Conservation (phyloP, 2,113 vertebrate genomes). For the Hemichromis elongatus region DNA sequence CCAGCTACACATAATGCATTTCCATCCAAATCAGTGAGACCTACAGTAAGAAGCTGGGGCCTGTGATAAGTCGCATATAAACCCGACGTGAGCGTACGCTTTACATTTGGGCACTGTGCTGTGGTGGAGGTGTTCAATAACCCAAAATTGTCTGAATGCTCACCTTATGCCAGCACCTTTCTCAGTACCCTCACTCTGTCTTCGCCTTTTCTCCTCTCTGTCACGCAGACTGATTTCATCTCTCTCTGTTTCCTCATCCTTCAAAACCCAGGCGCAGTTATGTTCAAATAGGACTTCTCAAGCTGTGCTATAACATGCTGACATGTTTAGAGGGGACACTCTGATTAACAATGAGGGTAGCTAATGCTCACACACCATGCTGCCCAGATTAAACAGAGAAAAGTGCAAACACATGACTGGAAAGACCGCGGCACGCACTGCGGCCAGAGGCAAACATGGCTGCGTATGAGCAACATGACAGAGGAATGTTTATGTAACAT, state of each 20-base stretch:
- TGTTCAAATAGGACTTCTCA: constrained; percentile 16
- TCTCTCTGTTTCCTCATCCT: neutral
- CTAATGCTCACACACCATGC: constrained; percentile 12
- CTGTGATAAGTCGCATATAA: neutral
- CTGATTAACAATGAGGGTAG: constrained; percentile 55
- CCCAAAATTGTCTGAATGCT: neutral
- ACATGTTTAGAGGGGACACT: constrained; percentile 41
- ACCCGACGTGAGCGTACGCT: neutral
- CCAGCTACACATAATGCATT: neutral
- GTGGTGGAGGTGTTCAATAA: constrained; percentile 45
- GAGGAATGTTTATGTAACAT: neutral
- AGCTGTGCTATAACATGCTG: constrained; percentile 6
- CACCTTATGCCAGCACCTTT: constrained; percentile 20
- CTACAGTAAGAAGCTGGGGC: neutral
- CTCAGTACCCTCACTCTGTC: neutral
- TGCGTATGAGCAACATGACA: neutral
- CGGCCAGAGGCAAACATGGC: neutral
- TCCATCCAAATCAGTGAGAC: neutral
- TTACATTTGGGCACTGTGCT: neutral
- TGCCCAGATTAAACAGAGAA: constrained; percentile 12
- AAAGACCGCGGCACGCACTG: neutral
- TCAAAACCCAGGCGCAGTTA: neutral
- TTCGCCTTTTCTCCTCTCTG: constrained; percentile 1
- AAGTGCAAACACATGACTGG: constrained; percentile 30
- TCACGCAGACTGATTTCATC: constrained; percentile 23